Percentiles rank a stretch among this genome's conserved stretches.
Evolutionary conservation across 2,888 invertebrate species (phyloP).

Genomic region (Agriopis leucophaearia): DNA sequence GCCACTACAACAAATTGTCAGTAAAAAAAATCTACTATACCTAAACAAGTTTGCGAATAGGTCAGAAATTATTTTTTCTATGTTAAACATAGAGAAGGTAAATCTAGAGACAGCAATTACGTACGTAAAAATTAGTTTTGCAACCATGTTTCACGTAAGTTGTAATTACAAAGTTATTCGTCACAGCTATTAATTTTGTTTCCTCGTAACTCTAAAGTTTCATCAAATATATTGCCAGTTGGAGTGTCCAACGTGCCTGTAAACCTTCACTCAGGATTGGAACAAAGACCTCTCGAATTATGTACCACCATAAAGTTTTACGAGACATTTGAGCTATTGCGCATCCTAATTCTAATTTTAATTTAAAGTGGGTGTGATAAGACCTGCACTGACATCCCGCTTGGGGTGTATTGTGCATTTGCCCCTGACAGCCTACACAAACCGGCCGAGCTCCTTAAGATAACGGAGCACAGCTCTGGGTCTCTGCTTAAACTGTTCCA

Average conservation of each 20-base stretch:
- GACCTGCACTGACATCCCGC: too few relatives aligned
- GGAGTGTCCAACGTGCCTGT: constrained; percentile 30
- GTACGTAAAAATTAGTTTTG: constrained; percentile 9
- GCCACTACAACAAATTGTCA: too few relatives aligned
- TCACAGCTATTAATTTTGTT: constrained; percentile 37
- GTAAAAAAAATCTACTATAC: too few relatives aligned
- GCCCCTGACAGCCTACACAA: too few relatives aligned
- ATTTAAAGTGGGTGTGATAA: too few relatives aligned
- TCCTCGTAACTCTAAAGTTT: constrained; percentile 42
- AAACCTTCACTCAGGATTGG: constrained; percentile 31
- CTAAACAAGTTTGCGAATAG: too few relatives aligned
- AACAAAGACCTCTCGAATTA: constrained; percentile 32
- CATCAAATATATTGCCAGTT: constrained; percentile 42
- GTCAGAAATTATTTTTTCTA: background rate
- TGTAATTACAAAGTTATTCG: constrained; percentile 37
- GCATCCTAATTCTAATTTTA: too few relatives aligned
- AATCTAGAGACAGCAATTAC: background rate
- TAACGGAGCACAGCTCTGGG: too few relatives aligned
- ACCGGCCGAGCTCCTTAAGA: too few relatives aligned
- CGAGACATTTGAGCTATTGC: constrained; percentile 16
- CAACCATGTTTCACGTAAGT: constrained; percentile 21
- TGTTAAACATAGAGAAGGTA: background rate
- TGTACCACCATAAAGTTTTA: constrained; percentile 30
- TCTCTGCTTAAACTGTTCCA: too few relatives aligned
- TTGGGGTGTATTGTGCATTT: too few relatives aligned